Base-by-base conservation (phyloP, 2,797 vertebrate genomes). In the Chanos chanos region DNA sequence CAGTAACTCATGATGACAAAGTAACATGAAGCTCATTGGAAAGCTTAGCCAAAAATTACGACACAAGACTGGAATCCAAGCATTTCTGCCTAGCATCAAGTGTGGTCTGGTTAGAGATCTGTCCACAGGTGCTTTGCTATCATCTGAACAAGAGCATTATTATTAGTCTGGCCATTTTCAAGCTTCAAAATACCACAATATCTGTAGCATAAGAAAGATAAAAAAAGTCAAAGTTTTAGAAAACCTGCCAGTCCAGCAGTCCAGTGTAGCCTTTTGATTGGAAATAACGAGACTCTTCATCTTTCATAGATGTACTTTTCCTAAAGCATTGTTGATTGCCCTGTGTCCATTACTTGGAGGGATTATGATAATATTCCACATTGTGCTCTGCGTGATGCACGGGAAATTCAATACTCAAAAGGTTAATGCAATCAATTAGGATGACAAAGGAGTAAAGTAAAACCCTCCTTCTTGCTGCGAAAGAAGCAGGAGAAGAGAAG, bases 391-490 rank as follows among this genome's bases (percentile, higher is more conserved):
- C 92, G 93, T 92, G 92, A 94, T 92, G 94, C 94, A 92, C 87
- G 91, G 93, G 94, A 98, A 97, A 98, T 98, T 94, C 94, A 96
- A 97, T 97, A 97, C 94, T 93, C 94, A 94, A 97, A 98, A 98
- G 95, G 95, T 98, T 98, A 98, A 97, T 98, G 94, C 94, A 98
- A 98, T 98, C 95, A 98, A 98, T 98, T 98, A 97, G 92, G 94
- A 95, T 95, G 94, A 97, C 94, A 95, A 95, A 95, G 94, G 94
- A 96, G 94, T 95, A 91, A 96, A 96, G 94, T 93, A 94, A 96
- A 96, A 93, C 93, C 93, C 93, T 93, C 89, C 89, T 94, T 94
- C 94, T 94, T 81, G 90, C 92, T 92, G 92, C 94, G 94, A 94
- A 93, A 88, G 85, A 84, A 87, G 82, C 82, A 85, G 81, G 73